Conservation (phyloP, 64 coral and sea anemone genomes). For the Acropora yongei region DNA sequence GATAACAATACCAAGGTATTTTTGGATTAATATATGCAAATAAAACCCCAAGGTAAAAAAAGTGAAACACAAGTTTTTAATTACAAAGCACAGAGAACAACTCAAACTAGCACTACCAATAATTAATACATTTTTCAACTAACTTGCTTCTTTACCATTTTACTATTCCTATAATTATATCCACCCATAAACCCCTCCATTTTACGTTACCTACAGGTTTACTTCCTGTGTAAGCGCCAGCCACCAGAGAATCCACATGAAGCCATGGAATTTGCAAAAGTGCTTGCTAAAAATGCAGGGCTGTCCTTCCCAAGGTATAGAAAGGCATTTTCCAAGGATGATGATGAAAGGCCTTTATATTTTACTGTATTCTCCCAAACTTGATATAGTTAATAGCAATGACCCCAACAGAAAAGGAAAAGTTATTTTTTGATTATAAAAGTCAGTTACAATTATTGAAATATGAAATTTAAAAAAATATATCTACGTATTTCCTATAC, state of each 20-base stretch:
- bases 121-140: background rate
- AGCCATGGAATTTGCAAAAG: background rate
- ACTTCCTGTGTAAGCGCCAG: background rate
- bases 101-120: background rate
- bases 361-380: background rate
- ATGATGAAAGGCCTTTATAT: background rate
- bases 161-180: background rate
- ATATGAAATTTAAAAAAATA: background rate
- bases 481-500: background rate
- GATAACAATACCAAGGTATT: too few species aligned
- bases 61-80: background rate
- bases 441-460: background rate
- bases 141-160: background rate
- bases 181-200: background rate
- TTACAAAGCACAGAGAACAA: background rate
- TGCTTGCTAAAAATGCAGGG: background rate
- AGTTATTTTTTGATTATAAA: background rate
- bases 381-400: background rate
- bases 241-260: background rate
- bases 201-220: background rate
- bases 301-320: background rate
- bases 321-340: background rate
- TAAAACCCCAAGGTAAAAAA: background rate
- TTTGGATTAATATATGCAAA: background rate
- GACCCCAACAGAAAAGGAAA: background rate